These are phyloP conservation scores for Drosophila paranaensis DNA, from an alignment of 2,888 invertebrate species.

Conservation along the genomic window DNA sequence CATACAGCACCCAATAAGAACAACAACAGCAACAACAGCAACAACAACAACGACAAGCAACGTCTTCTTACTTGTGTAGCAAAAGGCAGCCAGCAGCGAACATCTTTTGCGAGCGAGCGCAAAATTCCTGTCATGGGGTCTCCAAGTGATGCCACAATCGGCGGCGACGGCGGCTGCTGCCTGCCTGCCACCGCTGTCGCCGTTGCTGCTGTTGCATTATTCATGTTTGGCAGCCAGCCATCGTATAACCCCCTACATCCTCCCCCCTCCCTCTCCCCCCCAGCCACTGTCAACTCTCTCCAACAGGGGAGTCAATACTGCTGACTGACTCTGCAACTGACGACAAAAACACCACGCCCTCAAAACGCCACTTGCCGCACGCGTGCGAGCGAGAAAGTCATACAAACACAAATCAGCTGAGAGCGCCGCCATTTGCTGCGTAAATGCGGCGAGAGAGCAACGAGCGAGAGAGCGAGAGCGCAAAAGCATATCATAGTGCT, in stretches of 20 bases:
- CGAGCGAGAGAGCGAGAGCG: slow-evolving; percentile 32
- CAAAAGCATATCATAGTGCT: neutral
- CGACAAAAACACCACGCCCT: slow-evolving; percentile 69
- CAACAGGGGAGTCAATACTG: slow-evolving; percentile 36
- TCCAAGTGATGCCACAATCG: slow-evolving; percentile 68
- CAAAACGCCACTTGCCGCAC: slow-evolving; percentile 45
- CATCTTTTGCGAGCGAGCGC: slow-evolving; percentile 64
- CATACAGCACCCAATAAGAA: slow-evolving; percentile 47
- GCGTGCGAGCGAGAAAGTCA: slow-evolving; percentile 55
- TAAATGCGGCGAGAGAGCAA: slow-evolving; percentile 26
- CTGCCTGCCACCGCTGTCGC: slow-evolving; percentile 26
- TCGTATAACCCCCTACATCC: slow-evolving; percentile 37
- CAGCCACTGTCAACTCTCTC: slow-evolving; percentile 24
- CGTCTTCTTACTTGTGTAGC: slow-evolving; percentile 60
- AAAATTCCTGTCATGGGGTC: slow-evolving; percentile 70
- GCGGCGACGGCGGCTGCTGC: slow-evolving; percentile 41
- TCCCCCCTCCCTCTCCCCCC: neutral
- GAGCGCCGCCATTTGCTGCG: slow-evolving; percentile 74
- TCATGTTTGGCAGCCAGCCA: slow-evolving; percentile 73
- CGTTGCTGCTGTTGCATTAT: slow-evolving; percentile 66
- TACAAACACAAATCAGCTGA: slow-evolving; percentile 72
- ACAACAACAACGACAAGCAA: slow-evolving; percentile 51
- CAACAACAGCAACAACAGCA: slow-evolving; percentile 40
- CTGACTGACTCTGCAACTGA: slow-evolving; percentile 36
- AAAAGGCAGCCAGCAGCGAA: slow-evolving; percentile 50